phyloP scores from a whole-genome alignment of 2,797 vertebrate species.

The Falco peregrinus region DNA sequence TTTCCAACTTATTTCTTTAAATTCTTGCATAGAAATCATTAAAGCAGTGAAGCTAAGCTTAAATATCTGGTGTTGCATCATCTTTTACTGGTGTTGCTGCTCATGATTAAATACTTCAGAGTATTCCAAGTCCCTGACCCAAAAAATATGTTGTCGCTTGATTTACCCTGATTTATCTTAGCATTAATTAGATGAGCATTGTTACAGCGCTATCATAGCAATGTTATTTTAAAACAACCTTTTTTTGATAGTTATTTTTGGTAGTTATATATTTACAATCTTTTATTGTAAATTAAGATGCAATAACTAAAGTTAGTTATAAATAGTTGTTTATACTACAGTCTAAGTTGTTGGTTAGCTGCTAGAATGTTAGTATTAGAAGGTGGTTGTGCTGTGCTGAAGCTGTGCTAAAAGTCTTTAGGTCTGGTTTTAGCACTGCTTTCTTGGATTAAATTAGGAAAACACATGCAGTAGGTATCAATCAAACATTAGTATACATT shows the following conservation, averaged over 20 bases:
- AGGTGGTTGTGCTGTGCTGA: background rate
- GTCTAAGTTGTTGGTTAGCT: background rate
- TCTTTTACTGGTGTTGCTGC: slow-evolving; percentile 52
- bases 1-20: background rate
- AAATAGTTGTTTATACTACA: background rate
- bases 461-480: background rate
- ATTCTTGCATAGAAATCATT: background rate
- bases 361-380: background rate
- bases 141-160: background rate
- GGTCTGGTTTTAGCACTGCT: background rate
- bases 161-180: slow-evolving; percentile 26
- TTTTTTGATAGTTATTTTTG: background rate
- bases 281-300: slow-evolving; percentile 10
- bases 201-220: background rate
- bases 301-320: background rate
- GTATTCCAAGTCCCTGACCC: slow-evolving; percentile 43
- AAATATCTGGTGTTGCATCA: background rate
- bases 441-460: background rate
- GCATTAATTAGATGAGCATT: slow-evolving; percentile 39
- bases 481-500: background rate
- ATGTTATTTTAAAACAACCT: background rate
- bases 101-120: slow-evolving; percentile 55
- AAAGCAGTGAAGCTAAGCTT: slow-evolving; percentile 2
- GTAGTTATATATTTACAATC: background rate
- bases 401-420: background rate